Evolutionary conservation across 2,888 invertebrate genomes (phyloP).

Genomic region (Pristionchus exspectatus): DNA sequence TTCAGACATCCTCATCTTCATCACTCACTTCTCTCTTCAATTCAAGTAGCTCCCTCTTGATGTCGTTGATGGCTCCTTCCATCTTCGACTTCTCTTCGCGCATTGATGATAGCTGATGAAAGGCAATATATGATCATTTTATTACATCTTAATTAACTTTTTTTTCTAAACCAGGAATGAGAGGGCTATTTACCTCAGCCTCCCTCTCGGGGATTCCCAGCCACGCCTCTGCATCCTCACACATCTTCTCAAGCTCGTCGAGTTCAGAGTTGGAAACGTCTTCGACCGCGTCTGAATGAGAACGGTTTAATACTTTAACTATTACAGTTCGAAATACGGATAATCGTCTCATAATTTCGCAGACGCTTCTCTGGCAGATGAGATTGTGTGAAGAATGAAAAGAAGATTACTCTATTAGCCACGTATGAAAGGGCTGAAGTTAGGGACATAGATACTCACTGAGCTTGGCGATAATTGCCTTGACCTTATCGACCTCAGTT

Average conservation of each 20-base stretch:
- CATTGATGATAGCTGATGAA: conserved; percentile 43
- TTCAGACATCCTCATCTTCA: conserved; percentile 16
- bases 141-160: too few relatives aligned
- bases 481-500: conserved; percentile 64
- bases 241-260: conserved; percentile 79
- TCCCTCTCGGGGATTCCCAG: conserved; percentile 68
- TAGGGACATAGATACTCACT: conserved; percentile 55
- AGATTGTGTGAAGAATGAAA: neutral
- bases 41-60: conserved; percentile 62
- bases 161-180: neutral
- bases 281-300: conserved; percentile 75
- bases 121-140: too few relatives aligned
- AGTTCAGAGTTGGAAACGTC: conserved; percentile 79
- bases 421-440: too few relatives aligned
- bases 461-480: conserved; percentile 67
- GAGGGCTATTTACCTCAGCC: conserved; percentile 55
- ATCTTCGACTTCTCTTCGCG: conserved; percentile 55
- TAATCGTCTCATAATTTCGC: neutral
- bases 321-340: neutral
- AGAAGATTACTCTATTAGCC: too few relatives aligned
- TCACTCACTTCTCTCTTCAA: conserved; percentile 64
- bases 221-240: conserved; percentile 77
- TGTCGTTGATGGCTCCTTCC: conserved; percentile 64
- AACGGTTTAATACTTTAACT: neutral
- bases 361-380: neutral